Base-by-base conservation (phyloP, 2,113 vertebrate species). In the Thinocorus orbignyianus region DNA sequence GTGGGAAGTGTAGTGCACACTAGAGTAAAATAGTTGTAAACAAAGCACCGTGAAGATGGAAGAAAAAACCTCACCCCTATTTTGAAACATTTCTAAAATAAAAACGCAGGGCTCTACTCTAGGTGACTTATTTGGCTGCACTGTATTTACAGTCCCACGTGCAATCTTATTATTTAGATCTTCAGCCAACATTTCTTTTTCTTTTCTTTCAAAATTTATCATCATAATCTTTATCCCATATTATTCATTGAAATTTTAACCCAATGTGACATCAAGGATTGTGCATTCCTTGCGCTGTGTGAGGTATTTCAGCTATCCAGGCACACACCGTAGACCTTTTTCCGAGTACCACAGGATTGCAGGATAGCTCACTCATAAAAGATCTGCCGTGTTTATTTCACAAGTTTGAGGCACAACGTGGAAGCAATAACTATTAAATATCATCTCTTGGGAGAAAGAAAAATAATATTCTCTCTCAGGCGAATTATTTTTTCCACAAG, bases 1-100 rank as follows among this genome's bases (percentile, higher is more conserved):
- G 71, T 82, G 88, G 91, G 89, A 93, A 98, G 96, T 97, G 96
- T 97, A 98, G 97, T 96, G 86, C 97, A 98, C 83, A 97, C 80
- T 97, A 96, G 95, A 97, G 54, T 58, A 58, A 96, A 93, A 85
- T 18, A 20, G 48, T 77, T 88, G 94, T 83, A 92, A 93, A 88
- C 68, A 77, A 13, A 51, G 78, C 54, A 58, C 81, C 81, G 31
- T 61, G 61, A 94, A 88, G 39, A n/a, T 17, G 17, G 61, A 88
- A 89, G 58, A 49, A 87, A 72, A 19, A 13, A 2, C 2, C 5
- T 3, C 7, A 41, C 17, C 55, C 62, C 37, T 90, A 42, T 77
- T 93, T 64, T 76, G 64, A 90, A 92, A 91, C 23, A 88, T 44
- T 95, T 87, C 77, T 89, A 37, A 94, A 92, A 93, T 65, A 88